These are phyloP conservation scores for Pongo pygmaeus DNA, from an alignment of 2,113 vertebrate genomes.

Conservation along the genomic window DNA sequence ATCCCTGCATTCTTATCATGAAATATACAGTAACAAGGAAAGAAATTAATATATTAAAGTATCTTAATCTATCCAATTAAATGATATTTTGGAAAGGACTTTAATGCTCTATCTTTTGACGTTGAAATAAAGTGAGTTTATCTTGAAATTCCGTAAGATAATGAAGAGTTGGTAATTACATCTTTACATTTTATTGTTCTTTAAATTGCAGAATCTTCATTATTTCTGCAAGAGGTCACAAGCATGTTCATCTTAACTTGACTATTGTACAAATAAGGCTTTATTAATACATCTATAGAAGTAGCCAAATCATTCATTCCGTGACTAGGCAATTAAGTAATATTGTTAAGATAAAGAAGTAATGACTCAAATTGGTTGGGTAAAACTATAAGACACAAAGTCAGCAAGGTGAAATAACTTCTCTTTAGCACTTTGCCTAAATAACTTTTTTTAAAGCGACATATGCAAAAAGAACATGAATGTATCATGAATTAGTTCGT, in stretches of 20 bases:
- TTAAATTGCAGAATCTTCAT: background rate
- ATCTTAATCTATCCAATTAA: background rate
- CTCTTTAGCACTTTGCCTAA: conserved; percentile 48
- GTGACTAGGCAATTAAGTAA: background rate
- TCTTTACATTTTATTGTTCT: background rate
- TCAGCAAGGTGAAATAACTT: conserved; percentile 50
- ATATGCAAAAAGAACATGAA: conserved; percentile 53
- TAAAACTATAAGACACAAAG: conserved; percentile 11
- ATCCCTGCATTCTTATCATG: background rate
- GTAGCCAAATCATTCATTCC: background rate
- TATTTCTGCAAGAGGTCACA: background rate
- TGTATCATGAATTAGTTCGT: conserved; percentile 58
- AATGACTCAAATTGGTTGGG: conserved; percentile 28
- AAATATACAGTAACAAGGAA: background rate
- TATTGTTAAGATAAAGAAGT: background rate
- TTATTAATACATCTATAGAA: conserved; percentile 1
- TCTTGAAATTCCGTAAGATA: background rate
- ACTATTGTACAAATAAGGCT: conserved; percentile 1
- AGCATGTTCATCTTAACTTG: background rate
- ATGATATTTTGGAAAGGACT: background rate
- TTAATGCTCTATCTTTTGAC: background rate
- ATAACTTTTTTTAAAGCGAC: conserved; percentile 22
- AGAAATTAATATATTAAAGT: background rate
- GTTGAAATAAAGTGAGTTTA: background rate
- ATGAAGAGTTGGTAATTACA: background rate